Evolutionary conservation across 2,113 vertebrate species (phyloP), one percentile per base, ranked within the genome.

Genomic region (Synodontis membranacea): DNA sequence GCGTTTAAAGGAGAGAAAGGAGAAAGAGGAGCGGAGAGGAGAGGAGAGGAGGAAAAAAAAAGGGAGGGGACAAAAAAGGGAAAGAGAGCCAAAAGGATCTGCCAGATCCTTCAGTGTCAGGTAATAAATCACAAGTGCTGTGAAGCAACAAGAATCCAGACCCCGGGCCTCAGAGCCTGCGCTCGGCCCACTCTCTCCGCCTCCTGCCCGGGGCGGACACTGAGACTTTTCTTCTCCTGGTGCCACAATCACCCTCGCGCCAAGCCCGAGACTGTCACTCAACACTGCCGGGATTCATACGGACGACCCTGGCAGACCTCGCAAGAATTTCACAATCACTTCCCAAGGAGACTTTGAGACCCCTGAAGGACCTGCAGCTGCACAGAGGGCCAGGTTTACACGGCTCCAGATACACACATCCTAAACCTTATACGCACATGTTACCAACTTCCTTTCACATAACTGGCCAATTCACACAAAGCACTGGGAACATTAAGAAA

Each of bases 111-210:
- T 93, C 78, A 90, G 91, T 92, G 90, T 88, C 88, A 89, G 90
- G 89, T 91, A 95, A 93, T 91, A 94, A 94, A 94, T 93, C 93
- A 94, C 84, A 94, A 89, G 92, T 79, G 90, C 87, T 88, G 83
- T 91, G 89, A 92, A 92, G 91, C 92, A 89, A 92, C 87, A 92
- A 89, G 92, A 94, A 90, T 90, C 91, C 83, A 89, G 87, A 84
- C 76, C 79, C 79, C 58, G 42, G 50, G 62, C 81, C 84, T 34
- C 84, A 28, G 80, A 52, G 74, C 84, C 74, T 86, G 23, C 28
- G n/a, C 88, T 54, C 52, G 10, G 81, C 81, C 76, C 54, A 80
- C 85, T 86, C 76, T 78, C 66, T 52, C 84, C 56, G 28, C 76
- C 74, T 58, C 58, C 81, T 87, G 23, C 91, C 80, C 89, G 82